These are phyloP conservation scores for Idaea dimidiata DNA, from an alignment of 2,888 invertebrate species.

Conservation along the genomic window DNA sequence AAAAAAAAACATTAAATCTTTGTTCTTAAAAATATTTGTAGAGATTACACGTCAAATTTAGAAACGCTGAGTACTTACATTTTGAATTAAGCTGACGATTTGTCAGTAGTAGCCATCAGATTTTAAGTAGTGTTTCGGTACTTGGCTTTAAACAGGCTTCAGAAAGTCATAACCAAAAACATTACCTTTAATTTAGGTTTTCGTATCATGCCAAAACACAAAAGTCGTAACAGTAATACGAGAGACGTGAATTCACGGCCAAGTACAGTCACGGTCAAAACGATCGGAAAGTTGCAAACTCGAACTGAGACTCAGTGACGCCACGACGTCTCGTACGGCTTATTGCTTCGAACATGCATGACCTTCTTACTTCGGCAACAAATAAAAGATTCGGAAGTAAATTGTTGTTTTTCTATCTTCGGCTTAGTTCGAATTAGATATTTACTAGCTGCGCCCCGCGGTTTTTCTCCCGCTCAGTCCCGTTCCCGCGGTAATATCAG, in stretches of 20 bases:
- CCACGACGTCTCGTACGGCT: background rate
- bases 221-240: background rate
- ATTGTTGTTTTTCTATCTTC: background rate
- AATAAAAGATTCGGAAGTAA: background rate
- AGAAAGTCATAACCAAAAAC: background rate
- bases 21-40: too few relatives aligned
- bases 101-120: too few relatives aligned
- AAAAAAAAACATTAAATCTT: too few relatives aligned
- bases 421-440: background rate
- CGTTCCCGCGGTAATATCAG: too few relatives aligned
- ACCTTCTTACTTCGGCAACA: background rate
- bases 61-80: too few relatives aligned
- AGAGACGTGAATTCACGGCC: background rate
- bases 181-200: too few relatives aligned
- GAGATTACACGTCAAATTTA: too few relatives aligned
- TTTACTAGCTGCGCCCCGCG: too few relatives aligned
- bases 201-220: background rate
- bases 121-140: too few relatives aligned
- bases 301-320: background rate
- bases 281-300: conserved; percentile 4
- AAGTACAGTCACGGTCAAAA: conserved; percentile 4
- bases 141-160: too few relatives aligned
- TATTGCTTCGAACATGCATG: background rate
- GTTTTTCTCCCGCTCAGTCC: too few relatives aligned
- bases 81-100: too few relatives aligned